Evolutionary conservation across 1,140 invertebrate species (phyloP), one percentile per base, ranked within the genome.

Genomic region (Procambarus virginalis): DNA sequence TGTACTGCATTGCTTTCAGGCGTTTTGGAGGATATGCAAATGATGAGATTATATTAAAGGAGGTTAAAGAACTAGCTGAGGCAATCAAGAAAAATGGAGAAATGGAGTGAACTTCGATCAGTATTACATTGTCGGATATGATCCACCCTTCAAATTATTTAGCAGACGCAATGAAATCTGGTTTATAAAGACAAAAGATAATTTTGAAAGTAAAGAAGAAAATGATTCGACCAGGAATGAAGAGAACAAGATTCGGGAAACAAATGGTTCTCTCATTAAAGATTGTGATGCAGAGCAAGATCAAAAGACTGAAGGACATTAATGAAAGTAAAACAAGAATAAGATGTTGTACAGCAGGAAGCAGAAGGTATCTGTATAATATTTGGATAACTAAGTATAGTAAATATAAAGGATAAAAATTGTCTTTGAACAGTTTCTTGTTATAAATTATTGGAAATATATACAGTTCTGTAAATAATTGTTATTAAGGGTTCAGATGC

Each of bases 81-180:
- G 51, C 77, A 0, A 84, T 91, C 55, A 79, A 58, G 49, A 79
- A 68, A 9, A 79, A 84, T 20, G 84, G 86, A n/a, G 91, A 91
- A 60, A 76, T 20, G 84, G 75, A 45, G 88, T 92, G 6, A 91
- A 89, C 89, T 92, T 86, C 82, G 82, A 73, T 12, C 73, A 70
- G n/a, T 92, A 92, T 64, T 92, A 91, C 70, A 70, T 77, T 64
- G 93, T 89, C n/a, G 93, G 92, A 2, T 93, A 93, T 82, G 93
- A 93, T 77, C 92, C 93, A 34, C 93, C 93, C n/a, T 93, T 92
- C 80, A 93, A 92, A 49, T 92, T 92, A 48, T 91, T 93, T 68
- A 87, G 91, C n/a, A 34, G 93, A 46, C 92, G 93, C 75, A 93
- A 93, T 80, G 93, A 93, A 84, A 84, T 93, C 20, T 93, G 93